A percentile compares a stretch with the other conserved stretches of the same genome.
phyloP scores from a whole-genome alignment of 2,797 vertebrate genomes.

The Sternarchorhynchus goeldii region DNA sequence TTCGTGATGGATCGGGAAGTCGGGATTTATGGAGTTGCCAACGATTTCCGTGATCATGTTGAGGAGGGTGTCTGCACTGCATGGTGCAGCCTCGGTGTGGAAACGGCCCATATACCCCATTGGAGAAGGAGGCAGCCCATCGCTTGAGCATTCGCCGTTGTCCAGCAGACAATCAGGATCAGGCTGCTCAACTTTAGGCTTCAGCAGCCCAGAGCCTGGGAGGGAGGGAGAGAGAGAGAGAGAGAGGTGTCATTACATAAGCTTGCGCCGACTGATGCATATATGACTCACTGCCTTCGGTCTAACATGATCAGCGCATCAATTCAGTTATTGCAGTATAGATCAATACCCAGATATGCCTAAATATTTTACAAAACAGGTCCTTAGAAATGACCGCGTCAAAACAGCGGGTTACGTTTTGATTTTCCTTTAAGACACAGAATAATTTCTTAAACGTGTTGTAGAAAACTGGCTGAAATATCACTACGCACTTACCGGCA shows the following conservation, averaged over 20 bases:
- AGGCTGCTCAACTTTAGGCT: conserved; percentile 70
- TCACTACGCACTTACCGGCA: conserved; percentile 41
- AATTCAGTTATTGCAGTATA: neutral
- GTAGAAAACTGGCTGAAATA: neutral
- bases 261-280: conserved; percentile 44
- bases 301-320: conserved; percentile 39
- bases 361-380: neutral
- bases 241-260: conserved; percentile 59
- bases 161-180: conserved; percentile 68
- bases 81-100: conserved; percentile 78
- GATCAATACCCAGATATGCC: conserved; percentile 2
- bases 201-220: conserved; percentile 64
- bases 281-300: conserved; percentile 51
- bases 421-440: too few species aligned
- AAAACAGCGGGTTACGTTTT: too few species aligned
- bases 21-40: conserved; percentile 83
- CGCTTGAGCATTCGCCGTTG: conserved; percentile 73
- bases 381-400: too few species aligned
- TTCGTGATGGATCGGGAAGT: conserved; percentile 71
- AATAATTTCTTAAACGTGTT: too few species aligned
- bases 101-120: conserved; percentile 86
- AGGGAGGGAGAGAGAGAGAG: conserved; percentile 29
- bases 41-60: conserved; percentile 94
- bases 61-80: conserved; percentile 89
- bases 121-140: conserved; percentile 72